Percentiles rank a stretch among this genome's conserved stretches.
These are phyloP conservation scores for Plebejus argus DNA, from an alignment of 2,888 invertebrate genomes.

Conservation along the genomic window DNA sequence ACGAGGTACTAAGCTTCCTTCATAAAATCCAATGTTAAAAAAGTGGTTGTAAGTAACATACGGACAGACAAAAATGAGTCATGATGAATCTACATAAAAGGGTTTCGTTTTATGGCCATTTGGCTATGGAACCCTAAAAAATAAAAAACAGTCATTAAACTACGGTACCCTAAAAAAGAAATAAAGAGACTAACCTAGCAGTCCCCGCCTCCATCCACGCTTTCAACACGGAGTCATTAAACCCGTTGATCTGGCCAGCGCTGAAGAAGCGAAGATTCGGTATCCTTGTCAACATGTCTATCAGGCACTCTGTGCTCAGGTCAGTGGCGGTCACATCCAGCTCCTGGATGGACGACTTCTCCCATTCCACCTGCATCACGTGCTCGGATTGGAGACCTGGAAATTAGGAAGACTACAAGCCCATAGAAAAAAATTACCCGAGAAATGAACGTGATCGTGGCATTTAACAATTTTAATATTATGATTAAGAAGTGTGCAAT, in stretches of 20 bases:
- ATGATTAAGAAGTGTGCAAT: not conserved
- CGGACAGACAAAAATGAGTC: too few species aligned
- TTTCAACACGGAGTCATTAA: slow-evolving; percentile 96
- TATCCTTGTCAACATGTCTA: slow-evolving; percentile 94
- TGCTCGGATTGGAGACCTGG: slow-evolving; percentile 93
- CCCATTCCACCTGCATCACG: slow-evolving; percentile 99
- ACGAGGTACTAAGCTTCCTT: too few species aligned
- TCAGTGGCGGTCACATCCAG: slow-evolving; percentile 98
- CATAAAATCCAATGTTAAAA: too few species aligned
- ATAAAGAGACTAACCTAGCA: slow-evolving; percentile 68
- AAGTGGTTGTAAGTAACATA: too few species aligned
- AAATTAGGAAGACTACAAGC: not conserved
- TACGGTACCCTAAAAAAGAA: too few species aligned
- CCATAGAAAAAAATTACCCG: too few species aligned
- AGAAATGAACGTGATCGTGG: too few species aligned
- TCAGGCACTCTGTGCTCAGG: slow-evolving; percentile 94
- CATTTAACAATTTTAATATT: not conserved
- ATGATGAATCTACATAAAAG: too few species aligned
- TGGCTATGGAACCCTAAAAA: too few species aligned
- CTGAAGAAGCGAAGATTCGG: slow-evolving; percentile 93
- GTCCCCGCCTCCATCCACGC: slow-evolving; percentile 94
- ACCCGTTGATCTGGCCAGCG: slow-evolving; percentile 98
- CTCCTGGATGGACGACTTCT: slow-evolving; percentile 96
- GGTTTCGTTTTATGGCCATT: too few species aligned
- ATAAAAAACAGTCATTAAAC: not conserved